Evolutionary conservation across 2,888 invertebrate genomes (phyloP).

Genomic region (Amorpha juglandis): DNA sequence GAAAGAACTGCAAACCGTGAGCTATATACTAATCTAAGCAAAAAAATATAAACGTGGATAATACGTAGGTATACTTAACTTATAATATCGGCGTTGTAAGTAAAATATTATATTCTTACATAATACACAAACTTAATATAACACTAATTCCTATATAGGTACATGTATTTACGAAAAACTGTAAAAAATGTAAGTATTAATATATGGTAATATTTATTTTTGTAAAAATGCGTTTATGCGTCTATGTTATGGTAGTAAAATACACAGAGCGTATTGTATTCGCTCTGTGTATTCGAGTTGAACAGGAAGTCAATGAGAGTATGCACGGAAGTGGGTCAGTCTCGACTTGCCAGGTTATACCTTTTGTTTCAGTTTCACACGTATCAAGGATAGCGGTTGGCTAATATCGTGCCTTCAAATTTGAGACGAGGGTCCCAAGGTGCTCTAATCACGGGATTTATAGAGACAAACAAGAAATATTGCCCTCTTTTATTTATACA

Average conservation of each 20-base stretch:
- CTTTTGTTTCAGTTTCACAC: constrained; percentile 14
- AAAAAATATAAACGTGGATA: no score
- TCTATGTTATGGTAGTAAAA: background rate
- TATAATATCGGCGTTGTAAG: no score
- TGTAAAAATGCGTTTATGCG: background rate
- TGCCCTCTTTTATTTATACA: background rate
- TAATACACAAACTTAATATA: no score
- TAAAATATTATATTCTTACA: no score
- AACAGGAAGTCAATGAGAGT: constrained; percentile 39
- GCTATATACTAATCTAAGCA: no score
- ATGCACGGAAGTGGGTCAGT: constrained; percentile 42
- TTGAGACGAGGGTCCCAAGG: constrained; percentile 15
- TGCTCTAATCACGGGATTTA: constrained; percentile 17
- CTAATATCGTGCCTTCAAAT: constrained; percentile 5
- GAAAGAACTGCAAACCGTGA: no score
- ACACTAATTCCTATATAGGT: no score
- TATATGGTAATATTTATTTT: no score
- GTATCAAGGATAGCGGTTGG: background rate
- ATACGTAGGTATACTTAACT: no score
- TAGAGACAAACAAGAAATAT: background rate
- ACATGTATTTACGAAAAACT: no score
- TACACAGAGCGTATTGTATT: constrained; percentile 28
- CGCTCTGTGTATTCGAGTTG: constrained; percentile 33
- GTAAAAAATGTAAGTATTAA: no score
- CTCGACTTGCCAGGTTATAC: constrained; percentile 21